Conservation (phyloP, 2,113 vertebrate species). For the Sinosuthora webbiana region DNA sequence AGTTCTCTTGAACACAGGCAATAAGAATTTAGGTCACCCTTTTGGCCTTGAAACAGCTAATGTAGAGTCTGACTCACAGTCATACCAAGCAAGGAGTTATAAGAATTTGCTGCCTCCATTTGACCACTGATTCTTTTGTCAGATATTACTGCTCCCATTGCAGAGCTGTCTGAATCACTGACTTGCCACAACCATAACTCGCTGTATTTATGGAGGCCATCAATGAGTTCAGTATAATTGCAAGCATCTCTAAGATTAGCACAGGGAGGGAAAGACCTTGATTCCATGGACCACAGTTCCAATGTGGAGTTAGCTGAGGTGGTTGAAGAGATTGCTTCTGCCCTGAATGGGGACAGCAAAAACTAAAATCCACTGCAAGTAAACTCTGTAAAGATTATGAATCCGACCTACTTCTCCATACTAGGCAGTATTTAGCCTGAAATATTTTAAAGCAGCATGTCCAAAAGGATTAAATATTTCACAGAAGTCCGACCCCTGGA, state of each 20-base stretch:
- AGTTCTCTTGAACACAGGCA: not conserved
- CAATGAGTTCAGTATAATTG: not conserved
- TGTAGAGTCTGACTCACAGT: not conserved
- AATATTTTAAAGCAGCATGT: not conserved
- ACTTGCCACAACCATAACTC: not conserved
- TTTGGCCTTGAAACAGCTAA: not conserved
- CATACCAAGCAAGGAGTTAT: not conserved
- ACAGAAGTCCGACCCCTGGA: not conserved
- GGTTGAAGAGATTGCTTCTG: not conserved
- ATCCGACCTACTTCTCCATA: not conserved
- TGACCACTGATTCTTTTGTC: not conserved
- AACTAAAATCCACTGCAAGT: not conserved
- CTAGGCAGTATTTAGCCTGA: not conserved
- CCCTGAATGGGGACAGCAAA: not conserved
- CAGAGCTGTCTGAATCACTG: not conserved
- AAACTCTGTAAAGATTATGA: not conserved
- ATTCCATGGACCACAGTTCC: not conserved
- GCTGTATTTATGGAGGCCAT: not conserved
- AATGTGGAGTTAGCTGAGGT: not conserved
- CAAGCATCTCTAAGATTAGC: not conserved
- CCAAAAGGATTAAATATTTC: not conserved
- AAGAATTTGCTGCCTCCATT: not conserved
- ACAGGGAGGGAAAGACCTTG: not conserved
- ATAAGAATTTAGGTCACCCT: not conserved
- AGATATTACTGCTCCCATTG: not conserved